Evolutionary conservation across 2,797 vertebrate genomes (phyloP).

Genomic region (Semaprochilodus insignis): DNA sequence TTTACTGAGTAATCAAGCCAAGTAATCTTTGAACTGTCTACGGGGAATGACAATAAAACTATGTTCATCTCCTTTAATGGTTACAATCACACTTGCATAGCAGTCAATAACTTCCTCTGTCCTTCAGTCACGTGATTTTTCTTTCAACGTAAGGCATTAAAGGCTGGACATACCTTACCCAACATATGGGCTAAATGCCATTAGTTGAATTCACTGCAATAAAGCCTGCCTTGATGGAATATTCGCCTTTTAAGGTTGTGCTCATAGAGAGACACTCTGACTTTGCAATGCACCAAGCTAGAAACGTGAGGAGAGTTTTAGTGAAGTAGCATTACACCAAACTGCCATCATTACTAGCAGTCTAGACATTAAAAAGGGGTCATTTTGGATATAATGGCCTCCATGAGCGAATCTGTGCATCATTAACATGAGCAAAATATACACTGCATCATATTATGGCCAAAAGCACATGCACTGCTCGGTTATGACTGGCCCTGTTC

Average conservation of each 20-base stretch:
- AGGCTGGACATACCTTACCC: background rate
- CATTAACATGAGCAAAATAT: too few relatives aligned
- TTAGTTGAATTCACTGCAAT: background rate
- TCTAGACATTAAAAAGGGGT: too few relatives aligned
- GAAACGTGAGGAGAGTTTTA: too few relatives aligned
- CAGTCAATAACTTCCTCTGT: background rate
- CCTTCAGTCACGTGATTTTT: background rate
- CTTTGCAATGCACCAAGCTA: too few relatives aligned
- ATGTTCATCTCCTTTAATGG: background rate
- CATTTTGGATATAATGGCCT: too few relatives aligned
- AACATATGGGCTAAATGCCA: background rate
- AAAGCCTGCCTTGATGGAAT: background rate
- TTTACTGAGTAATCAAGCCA: conserved; percentile 22
- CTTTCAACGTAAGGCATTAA: background rate
- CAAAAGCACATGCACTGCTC: too few relatives aligned
- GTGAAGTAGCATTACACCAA: background rate
- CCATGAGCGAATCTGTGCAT: too few relatives aligned
- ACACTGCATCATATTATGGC: too few relatives aligned
- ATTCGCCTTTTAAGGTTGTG: background rate
- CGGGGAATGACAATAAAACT: background rate
- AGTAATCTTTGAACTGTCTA: conserved; percentile 13
- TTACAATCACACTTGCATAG: background rate
- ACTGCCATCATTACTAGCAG: too few relatives aligned
- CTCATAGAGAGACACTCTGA: background rate
- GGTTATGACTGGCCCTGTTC: background rate